These are phyloP conservation scores for Emmelina monodactyla DNA, from an alignment of 2,888 invertebrate species.

Conservation along the genomic window DNA sequence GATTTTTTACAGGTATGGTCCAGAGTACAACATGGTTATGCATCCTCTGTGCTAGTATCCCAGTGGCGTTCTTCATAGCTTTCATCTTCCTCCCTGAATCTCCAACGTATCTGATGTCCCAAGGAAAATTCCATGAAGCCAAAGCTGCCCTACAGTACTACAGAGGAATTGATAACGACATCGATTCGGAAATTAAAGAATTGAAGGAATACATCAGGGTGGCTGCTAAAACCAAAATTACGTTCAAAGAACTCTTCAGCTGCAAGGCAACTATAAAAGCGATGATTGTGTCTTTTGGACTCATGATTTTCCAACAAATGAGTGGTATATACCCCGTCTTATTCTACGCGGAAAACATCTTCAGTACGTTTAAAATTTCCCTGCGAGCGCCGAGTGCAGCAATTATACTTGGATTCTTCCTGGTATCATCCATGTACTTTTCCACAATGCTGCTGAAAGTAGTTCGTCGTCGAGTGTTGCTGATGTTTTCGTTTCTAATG, in stretches of 20 bases:
- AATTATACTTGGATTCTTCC: slow-evolving; percentile 69
- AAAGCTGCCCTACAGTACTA: slow-evolving; percentile 67
- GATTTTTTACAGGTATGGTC: slow-evolving; percentile 42
- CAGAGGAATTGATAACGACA: slow-evolving; percentile 67
- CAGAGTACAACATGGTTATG: slow-evolving; percentile 44
- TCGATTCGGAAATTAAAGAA: slow-evolving; percentile 60
- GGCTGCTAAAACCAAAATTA: slow-evolving; percentile 44
- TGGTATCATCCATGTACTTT: slow-evolving; percentile 64
- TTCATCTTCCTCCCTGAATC: slow-evolving; percentile 77
- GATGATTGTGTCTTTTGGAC: slow-evolving; percentile 56
- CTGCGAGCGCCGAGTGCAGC: slow-evolving; percentile 45
- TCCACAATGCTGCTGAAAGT: slow-evolving; percentile 67
- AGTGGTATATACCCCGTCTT: slow-evolving; percentile 69
- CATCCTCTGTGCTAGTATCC: slow-evolving; percentile 44
- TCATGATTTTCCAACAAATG: slow-evolving; percentile 73
- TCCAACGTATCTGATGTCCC: slow-evolving; percentile 68
- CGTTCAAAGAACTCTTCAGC: slow-evolving; percentile 48
- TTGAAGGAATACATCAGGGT: slow-evolving; percentile 54
- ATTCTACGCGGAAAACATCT: slow-evolving; percentile 66
- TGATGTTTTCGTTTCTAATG: slow-evolving; percentile 66
- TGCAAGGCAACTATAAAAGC: slow-evolving; percentile 49
- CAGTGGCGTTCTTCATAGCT: slow-evolving; percentile 48
- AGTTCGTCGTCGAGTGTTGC: slow-evolving; percentile 67
- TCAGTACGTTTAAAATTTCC: slow-evolving; percentile 48
- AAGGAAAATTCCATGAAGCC: slow-evolving; percentile 65